These are phyloP conservation scores for Aethes cnicana DNA, from an alignment of 2,888 invertebrate species.

Conservation along the genomic window DNA sequence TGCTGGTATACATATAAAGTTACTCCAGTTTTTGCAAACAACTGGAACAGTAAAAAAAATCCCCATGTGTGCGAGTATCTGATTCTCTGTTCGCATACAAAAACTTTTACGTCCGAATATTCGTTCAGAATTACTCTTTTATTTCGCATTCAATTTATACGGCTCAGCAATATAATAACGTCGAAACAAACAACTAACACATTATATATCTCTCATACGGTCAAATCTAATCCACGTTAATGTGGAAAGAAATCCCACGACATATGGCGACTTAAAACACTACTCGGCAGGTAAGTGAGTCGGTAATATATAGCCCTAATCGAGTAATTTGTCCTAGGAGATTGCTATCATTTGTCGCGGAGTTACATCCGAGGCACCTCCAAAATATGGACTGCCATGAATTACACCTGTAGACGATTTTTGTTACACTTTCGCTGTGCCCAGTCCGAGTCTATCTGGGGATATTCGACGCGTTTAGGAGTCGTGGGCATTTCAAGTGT, in stretches of 20 bases:
- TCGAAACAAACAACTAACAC: too few relatives aligned
- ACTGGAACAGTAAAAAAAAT: too few relatives aligned
- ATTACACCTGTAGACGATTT: conserved; percentile 12
- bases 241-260: conserved; percentile 12
- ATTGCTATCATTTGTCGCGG: conserved; percentile 29
- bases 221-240: not conserved
- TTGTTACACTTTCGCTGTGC: not conserved
- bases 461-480: not conserved
- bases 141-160: too few relatives aligned
- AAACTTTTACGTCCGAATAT: too few relatives aligned
- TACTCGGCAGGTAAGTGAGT: conserved; percentile 27
- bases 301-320: conserved; percentile 29
- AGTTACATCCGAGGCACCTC: conserved; percentile 5
- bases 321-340: conserved; percentile 30
- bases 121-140: too few relatives aligned
- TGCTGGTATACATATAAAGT: too few relatives aligned
- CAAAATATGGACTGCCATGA: conserved; percentile 14
- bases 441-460: not conserved
- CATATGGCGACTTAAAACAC: conserved; percentile 23
- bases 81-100: too few relatives aligned
- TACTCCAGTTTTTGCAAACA: too few relatives aligned
- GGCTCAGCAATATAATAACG: too few relatives aligned
- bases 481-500: not conserved
- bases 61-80: too few relatives aligned
- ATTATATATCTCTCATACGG: too few relatives aligned